Conservation (phyloP, 1,140 invertebrate genomes). For the Trichonephila inaurata region DNA sequence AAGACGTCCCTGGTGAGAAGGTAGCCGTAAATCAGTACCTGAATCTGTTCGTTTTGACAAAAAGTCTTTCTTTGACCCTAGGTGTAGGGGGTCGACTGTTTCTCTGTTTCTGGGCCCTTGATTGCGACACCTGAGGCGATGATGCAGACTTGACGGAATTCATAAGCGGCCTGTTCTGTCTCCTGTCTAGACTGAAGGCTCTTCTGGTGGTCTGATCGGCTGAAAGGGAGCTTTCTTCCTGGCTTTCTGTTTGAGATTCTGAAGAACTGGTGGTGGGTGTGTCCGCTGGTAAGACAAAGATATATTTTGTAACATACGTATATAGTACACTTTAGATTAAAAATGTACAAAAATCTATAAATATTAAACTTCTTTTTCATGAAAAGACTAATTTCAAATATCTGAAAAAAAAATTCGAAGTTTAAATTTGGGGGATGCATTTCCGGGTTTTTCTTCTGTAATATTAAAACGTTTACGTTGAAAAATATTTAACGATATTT, state of each 20-base stretch:
- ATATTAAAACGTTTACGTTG: too few relatives aligned
- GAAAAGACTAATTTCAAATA: too few relatives aligned
- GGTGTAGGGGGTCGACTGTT: constrained; percentile 48
- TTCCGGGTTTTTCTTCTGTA: too few relatives aligned
- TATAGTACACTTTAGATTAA: too few relatives aligned
- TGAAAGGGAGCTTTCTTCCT: not conserved
- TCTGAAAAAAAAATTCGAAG: too few relatives aligned
- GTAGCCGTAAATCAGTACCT: not conserved
- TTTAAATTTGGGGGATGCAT: too few relatives aligned
- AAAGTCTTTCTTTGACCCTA: constrained; percentile 52
- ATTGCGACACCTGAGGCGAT: not conserved
- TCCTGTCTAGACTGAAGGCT: constrained; percentile 44
- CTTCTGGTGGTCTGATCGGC: not conserved
- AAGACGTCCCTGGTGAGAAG: too few relatives aligned
- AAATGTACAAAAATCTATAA: too few relatives aligned
- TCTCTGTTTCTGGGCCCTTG: not conserved
- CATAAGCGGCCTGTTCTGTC: not conserved
- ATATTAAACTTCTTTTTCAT: too few relatives aligned
- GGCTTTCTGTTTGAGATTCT: constrained; percentile 20
- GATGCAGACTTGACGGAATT: not conserved
- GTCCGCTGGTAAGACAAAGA: not conserved
- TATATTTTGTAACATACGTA: too few relatives aligned
- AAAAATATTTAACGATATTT: too few relatives aligned
- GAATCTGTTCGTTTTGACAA: constrained; percentile 14
- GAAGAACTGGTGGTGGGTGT: constrained; percentile 31